Conservation (phyloP, 1,140 invertebrate species). For the Odontomachus brunneus region DNA sequence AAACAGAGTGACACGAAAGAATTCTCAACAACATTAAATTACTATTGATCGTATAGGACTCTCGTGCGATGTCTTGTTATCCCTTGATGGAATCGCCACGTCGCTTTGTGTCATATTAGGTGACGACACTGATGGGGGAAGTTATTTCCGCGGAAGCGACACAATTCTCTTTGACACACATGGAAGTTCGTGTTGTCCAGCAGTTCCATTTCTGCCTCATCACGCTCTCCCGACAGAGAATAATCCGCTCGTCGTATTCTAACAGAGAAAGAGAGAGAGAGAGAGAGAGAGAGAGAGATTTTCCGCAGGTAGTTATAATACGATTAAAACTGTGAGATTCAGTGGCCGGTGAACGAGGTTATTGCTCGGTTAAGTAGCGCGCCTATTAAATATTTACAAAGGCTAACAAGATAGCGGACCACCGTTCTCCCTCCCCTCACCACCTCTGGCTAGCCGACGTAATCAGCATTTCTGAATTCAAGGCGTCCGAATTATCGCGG, state of each 20-base stretch:
- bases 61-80: not conserved
- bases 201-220: conserved; percentile 18
- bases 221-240: conserved; percentile 2
- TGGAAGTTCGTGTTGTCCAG: conserved; percentile 37
- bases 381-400: not conserved
- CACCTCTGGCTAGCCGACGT: no score
- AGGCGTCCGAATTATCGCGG: not conserved
- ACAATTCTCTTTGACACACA: conserved; percentile 57
- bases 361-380: no score
- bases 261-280: no score
- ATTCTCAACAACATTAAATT: conserved; percentile 5
- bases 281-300: no score
- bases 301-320: no score
- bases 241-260: not conserved
- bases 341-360: no score
- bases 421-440: not conserved
- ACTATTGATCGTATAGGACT: not conserved
- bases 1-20: not conserved
- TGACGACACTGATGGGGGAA: conserved; percentile 33
- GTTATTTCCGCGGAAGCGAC: conserved; percentile 49
- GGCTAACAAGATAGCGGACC: no score
- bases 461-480: not conserved
- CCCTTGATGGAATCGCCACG: conserved; percentile 12
- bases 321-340: no score
- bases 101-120: conserved; percentile 40